A percentile compares a stretch with the other conserved stretches of the same genome.
phyloP scores from a whole-genome alignment of 1,140 invertebrate species.

The Drosophila tani region DNA sequence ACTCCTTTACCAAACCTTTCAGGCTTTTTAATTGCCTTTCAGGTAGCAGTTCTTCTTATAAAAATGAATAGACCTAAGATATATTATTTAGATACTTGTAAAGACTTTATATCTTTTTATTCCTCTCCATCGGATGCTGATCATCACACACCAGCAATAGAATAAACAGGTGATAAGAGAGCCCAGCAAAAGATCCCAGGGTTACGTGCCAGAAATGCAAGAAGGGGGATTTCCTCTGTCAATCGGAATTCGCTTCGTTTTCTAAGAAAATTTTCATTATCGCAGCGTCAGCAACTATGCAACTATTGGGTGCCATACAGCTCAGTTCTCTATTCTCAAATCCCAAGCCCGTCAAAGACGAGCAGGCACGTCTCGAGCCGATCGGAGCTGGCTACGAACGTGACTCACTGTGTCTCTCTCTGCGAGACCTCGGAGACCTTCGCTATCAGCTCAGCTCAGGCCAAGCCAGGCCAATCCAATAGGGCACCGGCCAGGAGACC shows the following conservation, averaged over 20 bases:
- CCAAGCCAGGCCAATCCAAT: slow-evolving; percentile 31
- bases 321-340: slow-evolving; percentile 32
- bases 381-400: slow-evolving; percentile 32
- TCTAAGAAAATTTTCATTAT: slow-evolving; percentile 44
- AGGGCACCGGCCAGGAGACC: slow-evolving; percentile 49
- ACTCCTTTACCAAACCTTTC: too few relatives aligned
- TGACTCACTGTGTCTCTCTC: slow-evolving; percentile 27
- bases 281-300: slow-evolving; percentile 21
- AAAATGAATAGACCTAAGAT: too few relatives aligned
- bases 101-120: too few relatives aligned
- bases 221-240: slow-evolving; percentile 25
- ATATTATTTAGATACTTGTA: too few relatives aligned
- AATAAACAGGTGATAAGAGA: slow-evolving; percentile 25
- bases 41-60: too few relatives aligned
- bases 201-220: slow-evolving; percentile 28
- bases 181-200: slow-evolving; percentile 3
- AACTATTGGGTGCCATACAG: slow-evolving; percentile 11
- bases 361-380: slow-evolving; percentile 29
- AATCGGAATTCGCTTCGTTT: slow-evolving; percentile 36
- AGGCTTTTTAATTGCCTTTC: too few relatives aligned
- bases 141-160: slow-evolving; percentile 5
- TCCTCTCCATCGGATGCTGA: background rate
- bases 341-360: slow-evolving; percentile 8
- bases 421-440: slow-evolving; percentile 32
- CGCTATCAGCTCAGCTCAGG: slow-evolving; percentile 27